Conservation (phyloP, 2,888 invertebrate genomes). For the Rotaria socialis region DNA sequence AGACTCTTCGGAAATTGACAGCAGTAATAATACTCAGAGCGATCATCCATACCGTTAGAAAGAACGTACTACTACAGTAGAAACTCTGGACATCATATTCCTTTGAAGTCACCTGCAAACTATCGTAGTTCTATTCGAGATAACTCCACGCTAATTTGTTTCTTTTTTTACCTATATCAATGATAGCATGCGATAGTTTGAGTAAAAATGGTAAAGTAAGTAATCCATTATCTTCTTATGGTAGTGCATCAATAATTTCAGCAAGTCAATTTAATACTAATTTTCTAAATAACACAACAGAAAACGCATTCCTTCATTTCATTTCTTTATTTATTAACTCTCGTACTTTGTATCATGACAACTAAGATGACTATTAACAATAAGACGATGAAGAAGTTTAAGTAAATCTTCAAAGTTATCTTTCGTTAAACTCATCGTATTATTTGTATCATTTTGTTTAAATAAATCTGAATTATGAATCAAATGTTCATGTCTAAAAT, state of each 20-base stretch:
- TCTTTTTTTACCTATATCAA: constrained; percentile 60
- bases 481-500: constrained; percentile 45
- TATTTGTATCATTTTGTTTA: constrained; percentile 43
- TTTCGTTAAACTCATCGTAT: constrained; percentile 63
- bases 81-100: too few relatives aligned
- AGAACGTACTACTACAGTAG: too few relatives aligned
- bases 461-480: constrained; percentile 41
- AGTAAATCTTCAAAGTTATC: constrained; percentile 76
- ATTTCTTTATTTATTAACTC: constrained; percentile 62
- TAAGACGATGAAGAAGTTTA: constrained; percentile 67
- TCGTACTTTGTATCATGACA: constrained; percentile 25
- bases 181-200: constrained; percentile 66
- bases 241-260: constrained; percentile 71
- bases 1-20: constrained; percentile 47
- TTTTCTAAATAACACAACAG: constrained; percentile 49
- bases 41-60: too few relatives aligned
- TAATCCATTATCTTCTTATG: constrained; percentile 68
- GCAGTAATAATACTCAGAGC: too few relatives aligned
- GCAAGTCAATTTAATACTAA: constrained; percentile 69
- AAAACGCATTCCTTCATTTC: too few relatives aligned
- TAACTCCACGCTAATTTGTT: constrained; percentile 48
- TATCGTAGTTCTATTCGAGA: too few relatives aligned
- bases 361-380: constrained; percentile 48
- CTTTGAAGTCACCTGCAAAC: too few relatives aligned
- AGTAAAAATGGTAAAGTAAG: constrained; percentile 68